Base-by-base conservation (phyloP, 2,113 vertebrate species). In the Dicentrarchus labrax region DNA sequence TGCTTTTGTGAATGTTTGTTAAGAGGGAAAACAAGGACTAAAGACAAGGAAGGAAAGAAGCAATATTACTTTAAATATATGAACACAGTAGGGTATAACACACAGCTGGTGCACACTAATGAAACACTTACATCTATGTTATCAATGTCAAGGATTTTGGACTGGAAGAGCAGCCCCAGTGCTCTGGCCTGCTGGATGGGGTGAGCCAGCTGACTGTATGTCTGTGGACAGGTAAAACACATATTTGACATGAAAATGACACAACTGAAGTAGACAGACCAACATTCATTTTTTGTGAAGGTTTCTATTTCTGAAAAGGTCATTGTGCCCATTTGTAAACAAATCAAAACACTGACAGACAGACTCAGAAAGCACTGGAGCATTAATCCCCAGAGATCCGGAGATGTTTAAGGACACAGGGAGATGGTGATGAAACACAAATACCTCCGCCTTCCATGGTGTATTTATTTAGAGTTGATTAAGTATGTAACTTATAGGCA, bases 151-250 rank as follows among this genome's bases (percentile, higher is more conserved):
- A 99, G 96, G 72, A 99, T 93, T 88, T 95, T 97, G 69, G 98
- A 99, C 76, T 98, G 97, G 93, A 99, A 98, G 92, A 96, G 96
- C 8, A 98, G 95, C 5, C 97, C 97, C 92, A 97, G 85, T 0
- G 96, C 95, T 85, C 94, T 96, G 92, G 97, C 97, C 88, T 99
- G 97, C 78, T 99, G 97, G 92, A 99, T 98, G 0, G 98, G 97
- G 68, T 98, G 97, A 4, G 98, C 97, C 60, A 99, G 91, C 89
- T 98, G 97, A 84, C 97, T 98, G 91, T 98, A 99, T 0, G 98
- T 98, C 98, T 99, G 92, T 57, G 77, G 51, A 82, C 7, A 67
- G 38, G 82, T n/a, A 86, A 45, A 94, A 41, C 0, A 53, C 48
- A 80, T 7, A 65, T 45, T 9, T 48, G 22, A 48, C 21, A 74